A percentile compares a stretch with the other conserved stretches of the same genome.
Conservation (phyloP, 2,888 invertebrate genomes). For the Elysia crispata region DNA sequence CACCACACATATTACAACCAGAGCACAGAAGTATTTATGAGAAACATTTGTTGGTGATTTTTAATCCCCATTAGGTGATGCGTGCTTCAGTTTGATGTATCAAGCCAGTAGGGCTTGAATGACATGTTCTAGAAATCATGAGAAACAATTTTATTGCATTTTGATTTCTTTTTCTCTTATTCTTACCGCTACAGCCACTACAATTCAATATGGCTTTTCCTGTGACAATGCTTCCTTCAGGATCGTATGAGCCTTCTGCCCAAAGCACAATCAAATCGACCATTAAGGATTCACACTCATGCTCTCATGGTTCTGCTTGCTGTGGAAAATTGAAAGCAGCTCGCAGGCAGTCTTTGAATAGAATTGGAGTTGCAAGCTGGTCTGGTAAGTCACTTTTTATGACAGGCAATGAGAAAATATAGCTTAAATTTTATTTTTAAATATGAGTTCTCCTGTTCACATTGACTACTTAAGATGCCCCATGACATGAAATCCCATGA, state of each 20-base stretch:
- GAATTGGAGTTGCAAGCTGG: constrained; percentile 2
- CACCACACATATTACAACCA: no score
- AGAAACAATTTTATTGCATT: background rate
- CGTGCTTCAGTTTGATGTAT: no score
- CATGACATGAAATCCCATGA: background rate
- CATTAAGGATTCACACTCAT: background rate
- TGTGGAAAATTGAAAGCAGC: background rate
- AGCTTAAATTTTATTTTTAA: no score
- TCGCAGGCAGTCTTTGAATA: constrained; percentile 22
- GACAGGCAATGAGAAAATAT: no score
- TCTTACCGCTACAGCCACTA: constrained; percentile 36
- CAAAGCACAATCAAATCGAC: background rate
- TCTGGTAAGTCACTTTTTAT: constrained; percentile 9
- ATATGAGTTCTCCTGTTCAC: no score
- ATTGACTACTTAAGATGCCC: background rate
- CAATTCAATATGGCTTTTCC: constrained; percentile 31
- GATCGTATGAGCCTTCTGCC: background rate
- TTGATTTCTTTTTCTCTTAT: background rate
- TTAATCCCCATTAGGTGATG: no score
- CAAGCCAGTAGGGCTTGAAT: no score
- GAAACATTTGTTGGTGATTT: no score
- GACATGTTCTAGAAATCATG: no score
- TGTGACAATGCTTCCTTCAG: constrained; percentile 15
- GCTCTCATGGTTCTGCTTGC: background rate
- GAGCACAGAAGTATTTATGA: no score